Conservation (phyloP, 2,113 vertebrate genomes). For the Poeciliopsis turrubarensis region DNA sequence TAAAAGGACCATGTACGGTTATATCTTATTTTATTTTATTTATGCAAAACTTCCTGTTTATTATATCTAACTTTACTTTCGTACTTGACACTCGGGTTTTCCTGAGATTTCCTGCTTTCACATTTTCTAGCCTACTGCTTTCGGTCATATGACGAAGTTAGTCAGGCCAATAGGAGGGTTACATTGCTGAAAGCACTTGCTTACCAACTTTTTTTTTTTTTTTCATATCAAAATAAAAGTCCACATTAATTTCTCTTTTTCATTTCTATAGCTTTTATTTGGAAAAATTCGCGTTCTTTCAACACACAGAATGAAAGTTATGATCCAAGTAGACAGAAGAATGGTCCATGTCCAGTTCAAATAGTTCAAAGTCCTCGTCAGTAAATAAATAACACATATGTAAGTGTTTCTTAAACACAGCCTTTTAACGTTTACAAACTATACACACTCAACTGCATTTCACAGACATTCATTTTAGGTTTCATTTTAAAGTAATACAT, state of each 20-base stretch:
- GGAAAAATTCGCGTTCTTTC: background rate
- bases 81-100: background rate
- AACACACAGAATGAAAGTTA: background rate
- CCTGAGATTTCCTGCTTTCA: background rate
- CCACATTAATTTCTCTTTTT: background rate
- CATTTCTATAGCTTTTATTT: background rate
- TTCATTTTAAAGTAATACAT: background rate
- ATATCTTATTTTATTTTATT: background rate
- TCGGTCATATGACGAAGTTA: slow-evolving; percentile 42
- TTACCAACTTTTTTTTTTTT: background rate
- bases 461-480: background rate
- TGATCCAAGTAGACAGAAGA: background rate
- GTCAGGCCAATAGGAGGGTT: slow-evolving; percentile 36
- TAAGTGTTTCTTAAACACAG: background rate
- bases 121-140: slow-evolving; percentile 28
- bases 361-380: slow-evolving; percentile 15
- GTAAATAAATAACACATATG: slow-evolving; percentile 46
- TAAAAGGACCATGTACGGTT: no score
- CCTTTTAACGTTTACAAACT: background rate
- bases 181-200: slow-evolving; percentile 16
- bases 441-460: background rate
- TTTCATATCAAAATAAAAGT: background rate
- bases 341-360: background rate
- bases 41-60: slow-evolving; percentile 23
- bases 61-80: background rate